Evolutionary conservation across 1,140 invertebrate genomes (phyloP).

Genomic region (Himalopsyche phryganea): DNA sequence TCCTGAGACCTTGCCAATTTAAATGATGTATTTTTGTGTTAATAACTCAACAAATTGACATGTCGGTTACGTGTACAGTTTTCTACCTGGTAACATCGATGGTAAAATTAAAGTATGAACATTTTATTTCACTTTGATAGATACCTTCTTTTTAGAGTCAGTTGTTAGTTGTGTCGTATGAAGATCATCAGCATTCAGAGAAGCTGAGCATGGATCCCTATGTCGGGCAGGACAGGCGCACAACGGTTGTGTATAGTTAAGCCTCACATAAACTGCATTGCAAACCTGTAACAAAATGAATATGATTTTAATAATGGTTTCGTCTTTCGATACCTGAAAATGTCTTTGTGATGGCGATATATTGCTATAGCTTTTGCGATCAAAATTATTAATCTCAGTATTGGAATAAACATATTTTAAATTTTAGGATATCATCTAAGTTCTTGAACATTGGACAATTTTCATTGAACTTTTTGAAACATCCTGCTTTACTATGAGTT

Average conservation of each 20-base stretch:
- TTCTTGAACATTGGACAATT: too few relatives aligned
- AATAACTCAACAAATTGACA: too few relatives aligned
- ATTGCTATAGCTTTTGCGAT: not conserved
- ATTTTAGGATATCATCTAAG: too few relatives aligned
- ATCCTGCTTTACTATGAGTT: not conserved
- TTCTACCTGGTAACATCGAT: too few relatives aligned
- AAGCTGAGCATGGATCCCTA: conserved; percentile 85
- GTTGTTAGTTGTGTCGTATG: conserved; percentile 87
- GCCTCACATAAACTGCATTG: conserved; percentile 85
- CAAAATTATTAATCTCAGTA: not conserved
- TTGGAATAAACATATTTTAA: not conserved
- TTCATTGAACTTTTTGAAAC: too few relatives aligned
- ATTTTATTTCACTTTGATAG: too few relatives aligned
- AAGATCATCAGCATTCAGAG: conserved; percentile 81
- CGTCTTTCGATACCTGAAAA: not conserved
- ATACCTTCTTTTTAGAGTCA: conserved; percentile 74
- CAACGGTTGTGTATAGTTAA: conserved; percentile 89
- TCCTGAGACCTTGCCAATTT: too few relatives aligned
- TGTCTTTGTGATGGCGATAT: not conserved
- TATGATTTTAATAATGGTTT: not conserved
- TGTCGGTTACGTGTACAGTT: too few relatives aligned
- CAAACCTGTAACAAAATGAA: conserved; percentile 64
- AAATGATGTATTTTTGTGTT: too few relatives aligned
- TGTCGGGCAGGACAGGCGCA: conserved; percentile 85
- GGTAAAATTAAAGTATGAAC: too few relatives aligned